Evolutionary conservation across 2,113 vertebrate genomes (phyloP), one percentile per base, ranked within the genome.

Genomic region (Ailurus styani): DNA sequence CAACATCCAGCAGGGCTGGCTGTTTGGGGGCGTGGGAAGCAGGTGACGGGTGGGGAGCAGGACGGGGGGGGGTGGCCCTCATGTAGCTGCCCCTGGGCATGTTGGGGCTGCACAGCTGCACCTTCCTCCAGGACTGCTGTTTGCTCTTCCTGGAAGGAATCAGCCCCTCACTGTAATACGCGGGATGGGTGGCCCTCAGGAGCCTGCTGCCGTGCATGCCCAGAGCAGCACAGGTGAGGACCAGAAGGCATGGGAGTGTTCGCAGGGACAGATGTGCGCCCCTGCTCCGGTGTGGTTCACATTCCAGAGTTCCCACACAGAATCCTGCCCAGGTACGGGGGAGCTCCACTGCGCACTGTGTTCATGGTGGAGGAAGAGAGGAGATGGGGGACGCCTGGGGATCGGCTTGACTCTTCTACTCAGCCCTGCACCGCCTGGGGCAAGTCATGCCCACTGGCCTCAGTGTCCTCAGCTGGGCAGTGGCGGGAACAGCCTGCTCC

Each of bases 381-480:
- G 29, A 66, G 42, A 73, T 20, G 1, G 21, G 2, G 25, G 15
- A 37, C 42, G 64, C 62, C 54, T 64, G 47, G 40, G 54, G 70
- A 25, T 23, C 5, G 0, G 47, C 47, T 9, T 27, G 70, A 27
- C 25, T 13, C 54, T 86, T 85, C 40, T 13, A 2, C 27, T 29
- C 17, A 8, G 37, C 50, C 72, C 9, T 0, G 6, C 2, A 3
- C 68, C 15, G 17, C 62, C 1, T 21, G 77, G 47, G 45, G 18
- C 0, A 13, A n/a, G 54, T 54, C 45, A 13, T 34, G 73, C 34
- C 25, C 5, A 0, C 1, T 0, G 2, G n/a, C 73, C 50, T 55
- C 50, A 13, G 45, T 5, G 27, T 68, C 17, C 18, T 42, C 37
- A 27, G 21, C 45, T 42, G 82, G 40, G 31, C 42, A 54, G 9